Conservation (phyloP, 2,113 vertebrate genomes). For the Fulica atra region DNA sequence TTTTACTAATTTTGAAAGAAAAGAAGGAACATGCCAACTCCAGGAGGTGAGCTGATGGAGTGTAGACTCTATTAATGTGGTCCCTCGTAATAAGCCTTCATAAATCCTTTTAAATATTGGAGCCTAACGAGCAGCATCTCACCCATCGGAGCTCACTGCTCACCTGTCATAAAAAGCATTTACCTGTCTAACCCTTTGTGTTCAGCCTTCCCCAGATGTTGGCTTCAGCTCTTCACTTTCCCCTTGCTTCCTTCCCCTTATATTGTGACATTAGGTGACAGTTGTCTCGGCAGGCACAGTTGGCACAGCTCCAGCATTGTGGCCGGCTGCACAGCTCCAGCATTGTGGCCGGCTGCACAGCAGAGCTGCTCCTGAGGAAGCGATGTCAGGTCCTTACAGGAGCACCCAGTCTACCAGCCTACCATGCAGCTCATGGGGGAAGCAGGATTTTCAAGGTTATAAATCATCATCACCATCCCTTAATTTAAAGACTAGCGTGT, state of each 20-base stretch:
- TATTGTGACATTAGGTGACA: fast-evolving
- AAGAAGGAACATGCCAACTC: background rate
- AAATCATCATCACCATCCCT: background rate
- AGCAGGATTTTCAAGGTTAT: background rate
- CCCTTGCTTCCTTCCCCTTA: background rate
- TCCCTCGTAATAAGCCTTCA: background rate
- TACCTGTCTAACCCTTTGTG: background rate
- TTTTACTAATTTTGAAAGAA: background rate
- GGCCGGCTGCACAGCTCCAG: background rate
- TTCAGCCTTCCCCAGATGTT: background rate
- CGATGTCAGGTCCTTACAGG: background rate
- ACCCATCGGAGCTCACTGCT: background rate
- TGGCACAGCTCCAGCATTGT: background rate
- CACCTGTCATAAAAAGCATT: background rate
- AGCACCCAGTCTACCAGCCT: background rate
- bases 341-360: background rate
- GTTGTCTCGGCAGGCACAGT: background rate
- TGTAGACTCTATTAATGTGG: background rate
- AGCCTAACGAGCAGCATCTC: background rate
- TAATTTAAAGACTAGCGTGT: background rate
- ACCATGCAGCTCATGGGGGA: background rate
- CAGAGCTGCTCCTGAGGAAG: background rate
- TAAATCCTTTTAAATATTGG: conserved; percentile 8
- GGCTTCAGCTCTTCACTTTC: background rate
- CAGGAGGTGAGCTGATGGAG: background rate